Conservation (phyloP, 37 sponge, comb jelly and placozoan species). For the Axinella damicornis region DNA sequence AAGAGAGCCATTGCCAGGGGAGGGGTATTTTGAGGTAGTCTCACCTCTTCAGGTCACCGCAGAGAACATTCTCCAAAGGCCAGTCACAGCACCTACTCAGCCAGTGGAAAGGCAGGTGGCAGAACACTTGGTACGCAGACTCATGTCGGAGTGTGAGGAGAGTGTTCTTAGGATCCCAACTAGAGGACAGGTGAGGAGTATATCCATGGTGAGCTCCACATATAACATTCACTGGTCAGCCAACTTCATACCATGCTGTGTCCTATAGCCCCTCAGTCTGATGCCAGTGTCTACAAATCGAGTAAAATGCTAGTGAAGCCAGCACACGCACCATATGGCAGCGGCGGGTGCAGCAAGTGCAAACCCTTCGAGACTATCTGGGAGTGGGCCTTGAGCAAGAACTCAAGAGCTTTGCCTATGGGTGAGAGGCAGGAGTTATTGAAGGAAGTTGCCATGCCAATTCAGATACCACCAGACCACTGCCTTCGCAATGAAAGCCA, state of each 20-base stretch:
- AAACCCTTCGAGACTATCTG: too few species aligned
- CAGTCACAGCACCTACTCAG: background rate
- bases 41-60: background rate
- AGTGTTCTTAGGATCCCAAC: background rate
- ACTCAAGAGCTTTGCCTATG: background rate
- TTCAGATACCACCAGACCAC: conserved; percentile 27
- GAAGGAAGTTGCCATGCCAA: background rate
- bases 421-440: background rate
- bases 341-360: too few species aligned
- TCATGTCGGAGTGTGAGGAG: background rate
- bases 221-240: too few species aligned
- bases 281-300: background rate
- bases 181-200: background rate
- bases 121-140: background rate
- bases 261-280: conserved; percentile 21
- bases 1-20: too few species aligned
- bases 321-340: too few species aligned
- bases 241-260: background rate
- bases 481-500: conserved; percentile 48
- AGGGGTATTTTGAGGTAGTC: background rate
- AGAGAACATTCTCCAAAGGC: background rate
- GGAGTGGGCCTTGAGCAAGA: too few species aligned
- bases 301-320: too few species aligned
- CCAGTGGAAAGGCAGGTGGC: background rate
- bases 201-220: too few species aligned